Percentiles rank a stretch among this genome's conserved stretches.
Evolutionary conservation across 2,113 vertebrate species (phyloP).

Genomic region (Ariopsis seemanni): DNA sequence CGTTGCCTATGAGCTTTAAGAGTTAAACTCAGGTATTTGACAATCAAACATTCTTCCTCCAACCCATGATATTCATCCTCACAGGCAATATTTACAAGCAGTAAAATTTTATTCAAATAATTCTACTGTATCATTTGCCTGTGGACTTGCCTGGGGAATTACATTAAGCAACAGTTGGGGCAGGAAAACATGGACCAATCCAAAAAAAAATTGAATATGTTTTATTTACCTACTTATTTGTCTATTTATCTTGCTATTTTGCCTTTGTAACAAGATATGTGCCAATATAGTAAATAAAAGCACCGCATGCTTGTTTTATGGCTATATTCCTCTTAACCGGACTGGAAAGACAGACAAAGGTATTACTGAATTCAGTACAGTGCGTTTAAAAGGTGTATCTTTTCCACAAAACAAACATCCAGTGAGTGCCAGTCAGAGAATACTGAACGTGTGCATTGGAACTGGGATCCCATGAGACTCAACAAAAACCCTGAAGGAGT

Average conservation of each 20-base stretch:
- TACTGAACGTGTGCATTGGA: background rate
- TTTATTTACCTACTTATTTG: background rate
- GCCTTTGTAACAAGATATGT: slow-evolving; percentile 4
- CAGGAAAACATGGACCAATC: background rate
- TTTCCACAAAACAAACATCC: background rate
- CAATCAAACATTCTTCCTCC: background rate
- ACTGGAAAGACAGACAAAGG: background rate
- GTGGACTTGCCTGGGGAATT: background rate
- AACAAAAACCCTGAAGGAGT: background rate
- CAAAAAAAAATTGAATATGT: background rate
- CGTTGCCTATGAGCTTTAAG: too few relatives aligned
- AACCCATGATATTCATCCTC: background rate
- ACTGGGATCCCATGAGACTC: background rate
- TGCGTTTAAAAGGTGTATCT: background rate
- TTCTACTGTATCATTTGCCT: slow-evolving; percentile 9
- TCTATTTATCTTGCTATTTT: background rate
- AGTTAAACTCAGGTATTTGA: background rate
- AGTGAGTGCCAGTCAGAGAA: background rate
- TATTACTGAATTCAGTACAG: background rate
- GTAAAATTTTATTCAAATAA: background rate
- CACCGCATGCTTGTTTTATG: background rate
- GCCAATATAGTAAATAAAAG: background rate
- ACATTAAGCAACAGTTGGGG: background rate
- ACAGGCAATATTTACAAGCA: background rate
- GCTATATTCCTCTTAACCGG: background rate